Base-by-base conservation (phyloP, 2,113 vertebrate species). In the Xenus cinereus region DNA sequence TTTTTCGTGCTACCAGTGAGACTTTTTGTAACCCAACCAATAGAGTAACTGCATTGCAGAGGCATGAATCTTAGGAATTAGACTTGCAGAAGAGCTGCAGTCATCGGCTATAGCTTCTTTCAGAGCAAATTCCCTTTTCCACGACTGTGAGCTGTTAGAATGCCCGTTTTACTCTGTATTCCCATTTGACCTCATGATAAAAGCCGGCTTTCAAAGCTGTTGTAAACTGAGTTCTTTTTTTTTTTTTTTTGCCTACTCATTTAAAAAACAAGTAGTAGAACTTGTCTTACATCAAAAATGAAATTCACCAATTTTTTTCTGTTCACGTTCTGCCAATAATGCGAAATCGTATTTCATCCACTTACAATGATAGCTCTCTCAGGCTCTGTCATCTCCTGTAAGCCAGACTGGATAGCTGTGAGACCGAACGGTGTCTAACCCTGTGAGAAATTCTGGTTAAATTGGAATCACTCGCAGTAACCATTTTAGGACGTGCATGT, bases 1-100 rank as follows among this genome's bases (percentile, higher is more conserved):
- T 56, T 84, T 41, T 81, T 88, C 48, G 41, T 64, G 67, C 41
- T 85, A 82, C 82, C 54, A 83, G 64, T 2, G 22, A 95, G 69
- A 93, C 19, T n/a, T 93, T 46, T 90, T 77, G 21, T 46, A 80
- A 87, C n/a, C 30, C 81, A 93, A 86, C 84, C 82, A 93, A 94
- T 39, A 71, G 79, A 80, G 71, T 68, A 95, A 43, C 53, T 93
- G 83, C 66, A 94, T 82, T 92, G 51, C 81, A 86, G 53, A 80
- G 43, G 54, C 53, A 87, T 72, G 53, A 93, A 84, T 94, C 62
- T 93, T 77, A 93, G 37, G 68, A 93, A 84, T 84, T 50, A 95
- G 54, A 66, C 35, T 75, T 81, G n/a, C 26, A 94, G 45, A 74
- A 95, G 78, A 94, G 77, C 91, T 79, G 80, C 41, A 94, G 59